Evolutionary conservation across 2,888 invertebrate species (phyloP).

Genomic region (Phrixothrix hirtus): DNA sequence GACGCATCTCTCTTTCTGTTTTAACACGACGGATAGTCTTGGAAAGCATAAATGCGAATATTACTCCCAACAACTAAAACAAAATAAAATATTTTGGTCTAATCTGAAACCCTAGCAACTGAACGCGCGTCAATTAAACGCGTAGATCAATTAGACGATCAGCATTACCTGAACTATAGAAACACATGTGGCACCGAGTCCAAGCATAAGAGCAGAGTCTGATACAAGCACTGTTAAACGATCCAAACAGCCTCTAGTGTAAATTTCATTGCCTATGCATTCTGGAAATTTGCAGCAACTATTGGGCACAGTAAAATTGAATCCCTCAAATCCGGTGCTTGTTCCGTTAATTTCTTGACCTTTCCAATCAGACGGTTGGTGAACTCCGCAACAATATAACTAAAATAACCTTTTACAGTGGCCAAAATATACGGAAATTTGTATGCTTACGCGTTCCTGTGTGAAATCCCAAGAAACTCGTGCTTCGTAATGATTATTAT

Average conservation of each 20-base stretch:
- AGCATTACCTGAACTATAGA: slow-evolving; percentile 80
- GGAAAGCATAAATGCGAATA: slow-evolving; percentile 88
- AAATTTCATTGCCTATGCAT: slow-evolving; percentile 28
- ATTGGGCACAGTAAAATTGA: slow-evolving; percentile 13
- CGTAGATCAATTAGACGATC: no score
- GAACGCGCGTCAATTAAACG: no score
- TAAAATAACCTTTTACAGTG: slow-evolving; percentile 31
- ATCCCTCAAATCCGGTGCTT: not conserved
- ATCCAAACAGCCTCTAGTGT: slow-evolving; percentile 63
- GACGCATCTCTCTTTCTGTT: slow-evolving; percentile 69
- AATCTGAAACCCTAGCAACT: no score
- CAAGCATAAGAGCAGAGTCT: slow-evolving; percentile 72
- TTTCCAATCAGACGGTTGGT: slow-evolving; percentile 49
- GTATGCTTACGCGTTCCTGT: slow-evolving; percentile 60
- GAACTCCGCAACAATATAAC: slow-evolving; percentile 56
- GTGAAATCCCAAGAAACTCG: slow-evolving; percentile 62
- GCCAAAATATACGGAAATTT: not conserved
- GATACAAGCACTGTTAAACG: slow-evolving; percentile 66
- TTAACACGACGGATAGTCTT: slow-evolving; percentile 80
- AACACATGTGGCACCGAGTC: slow-evolving; percentile 77
- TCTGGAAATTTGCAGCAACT: slow-evolving; percentile 25
- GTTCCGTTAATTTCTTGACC: slow-evolving; percentile 1
- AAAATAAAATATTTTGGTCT: not conserved
- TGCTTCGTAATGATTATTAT: slow-evolving; percentile 46
- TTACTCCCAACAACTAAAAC: slow-evolving; percentile 78